Evolutionary conservation across 2,797 vertebrate species (phyloP).

Genomic region (Sebastes kiyomatsui): DNA sequence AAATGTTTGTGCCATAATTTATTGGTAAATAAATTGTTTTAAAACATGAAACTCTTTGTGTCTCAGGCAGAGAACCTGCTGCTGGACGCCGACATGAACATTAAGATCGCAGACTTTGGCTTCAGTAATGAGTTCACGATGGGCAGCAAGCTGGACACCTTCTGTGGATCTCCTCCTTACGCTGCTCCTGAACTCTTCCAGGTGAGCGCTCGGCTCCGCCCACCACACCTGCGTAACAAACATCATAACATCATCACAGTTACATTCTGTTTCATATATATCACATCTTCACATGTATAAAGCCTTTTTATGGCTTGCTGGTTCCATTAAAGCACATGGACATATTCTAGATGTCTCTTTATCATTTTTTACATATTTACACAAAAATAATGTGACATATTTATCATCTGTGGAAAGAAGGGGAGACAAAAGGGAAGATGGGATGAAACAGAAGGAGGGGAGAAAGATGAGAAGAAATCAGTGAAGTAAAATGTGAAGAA

Average conservation of each 20-base stretch:
- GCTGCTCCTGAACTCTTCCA: constrained; percentile 85
- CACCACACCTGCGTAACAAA: neutral
- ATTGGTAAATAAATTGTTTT: neutral
- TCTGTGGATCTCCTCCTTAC: constrained; percentile 93
- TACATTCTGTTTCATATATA: neutral
- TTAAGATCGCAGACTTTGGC: constrained; percentile 95
- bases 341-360: neutral
- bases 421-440: neutral
- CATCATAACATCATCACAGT: neutral
- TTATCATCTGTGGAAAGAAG: neutral
- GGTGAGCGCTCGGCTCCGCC: constrained; percentile 4
- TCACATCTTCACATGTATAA: neutral
- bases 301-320: neutral
- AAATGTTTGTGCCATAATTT: rapidly evolving
- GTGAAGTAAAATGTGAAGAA: neutral
- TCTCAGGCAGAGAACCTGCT: constrained; percentile 92
- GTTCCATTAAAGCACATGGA: neutral
- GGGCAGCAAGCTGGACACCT: constrained; percentile 93
- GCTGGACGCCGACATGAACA: constrained; percentile 94
- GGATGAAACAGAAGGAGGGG: neutral
- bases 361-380: neutral
- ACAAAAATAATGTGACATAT: neutral
- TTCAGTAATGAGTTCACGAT: constrained; percentile 95
- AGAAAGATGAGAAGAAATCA: neutral
- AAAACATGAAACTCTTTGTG: neutral